phyloP scores from a whole-genome alignment of 2,797 vertebrate genomes.

The Melanotaenia parkinsoni region DNA sequence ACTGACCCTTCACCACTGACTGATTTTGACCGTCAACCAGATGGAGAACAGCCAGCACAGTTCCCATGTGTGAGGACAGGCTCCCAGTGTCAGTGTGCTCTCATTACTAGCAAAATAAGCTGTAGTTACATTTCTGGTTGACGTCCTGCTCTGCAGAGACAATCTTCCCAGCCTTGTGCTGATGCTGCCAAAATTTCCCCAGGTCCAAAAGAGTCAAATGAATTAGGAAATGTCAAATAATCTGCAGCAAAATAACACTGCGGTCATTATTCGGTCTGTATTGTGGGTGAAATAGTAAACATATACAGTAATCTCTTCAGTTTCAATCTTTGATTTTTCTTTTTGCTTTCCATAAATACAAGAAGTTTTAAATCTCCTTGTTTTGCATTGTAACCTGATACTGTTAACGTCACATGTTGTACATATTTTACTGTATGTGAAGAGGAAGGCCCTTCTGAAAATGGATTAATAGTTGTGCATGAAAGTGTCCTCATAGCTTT shows the following conservation, averaged over 20 bases:
- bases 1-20: neutral
- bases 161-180: constrained; percentile 10
- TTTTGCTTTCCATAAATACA: constrained; percentile 35
- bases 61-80: constrained; percentile 27
- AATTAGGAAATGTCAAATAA: constrained; percentile 12
- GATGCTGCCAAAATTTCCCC: constrained; percentile 6
- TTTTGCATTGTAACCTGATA: constrained; percentile 18
- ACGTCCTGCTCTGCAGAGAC: constrained; percentile 28
- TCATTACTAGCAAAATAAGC: constrained; percentile 34
- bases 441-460: constrained; percentile 3
- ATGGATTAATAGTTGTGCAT: constrained; percentile 26
- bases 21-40: constrained; percentile 35
- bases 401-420: constrained; percentile 41
- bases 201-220: constrained; percentile 21
- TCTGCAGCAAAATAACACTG: constrained; percentile 17
- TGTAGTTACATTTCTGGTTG: constrained; percentile 32
- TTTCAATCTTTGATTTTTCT: constrained; percentile 11
- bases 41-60: constrained; percentile 32
- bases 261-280: neutral
- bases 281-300: constrained; percentile 5
- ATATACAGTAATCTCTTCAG: constrained; percentile 7
- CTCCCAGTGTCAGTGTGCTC: constrained; percentile 33
- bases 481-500: constrained; percentile 13
- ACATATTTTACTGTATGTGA: constrained; percentile 64
- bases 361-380: constrained; percentile 26